A percentile compares a stretch with the other conserved stretches of the same genome.
Conservation (phyloP, 2,888 invertebrate species). For the Phalangium opilio region DNA sequence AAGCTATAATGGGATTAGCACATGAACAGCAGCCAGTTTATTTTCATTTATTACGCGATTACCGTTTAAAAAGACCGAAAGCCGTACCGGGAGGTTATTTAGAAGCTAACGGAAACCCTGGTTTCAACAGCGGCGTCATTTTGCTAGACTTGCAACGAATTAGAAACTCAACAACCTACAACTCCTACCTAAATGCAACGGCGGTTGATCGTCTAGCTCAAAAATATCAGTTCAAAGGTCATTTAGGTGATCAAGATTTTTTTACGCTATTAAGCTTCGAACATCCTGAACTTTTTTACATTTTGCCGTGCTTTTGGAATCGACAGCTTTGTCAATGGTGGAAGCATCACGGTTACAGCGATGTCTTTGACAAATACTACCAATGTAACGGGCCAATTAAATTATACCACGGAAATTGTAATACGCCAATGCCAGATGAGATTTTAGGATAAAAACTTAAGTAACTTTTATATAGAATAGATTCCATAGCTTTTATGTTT, state of each 20-base stretch:
- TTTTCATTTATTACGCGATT: constrained; percentile 51
- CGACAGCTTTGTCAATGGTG: constrained; percentile 68
- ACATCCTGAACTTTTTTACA: constrained; percentile 51
- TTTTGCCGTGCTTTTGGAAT: constrained; percentile 62
- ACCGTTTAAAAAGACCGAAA: constrained; percentile 42
- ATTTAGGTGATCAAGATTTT: constrained; percentile 69
- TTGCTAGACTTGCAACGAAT: constrained; percentile 51
- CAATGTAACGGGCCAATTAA: constrained; percentile 47
- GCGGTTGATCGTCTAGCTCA: constrained; percentile 25
- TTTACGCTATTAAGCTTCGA: constrained; percentile 53
- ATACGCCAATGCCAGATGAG: constrained; percentile 13
- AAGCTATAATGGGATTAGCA: constrained; percentile 51
- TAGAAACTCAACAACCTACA: constrained; percentile 44
- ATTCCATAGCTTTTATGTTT: too few species aligned
- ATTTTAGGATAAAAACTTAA: too few species aligned
- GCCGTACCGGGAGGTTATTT: constrained; percentile 45
- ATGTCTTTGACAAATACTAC: constrained; percentile 51
- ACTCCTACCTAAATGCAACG: constrained; percentile 34
- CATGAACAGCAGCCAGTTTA: constrained; percentile 49
- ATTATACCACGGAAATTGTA: constrained; percentile 51
- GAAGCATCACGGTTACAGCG: constrained; percentile 31
- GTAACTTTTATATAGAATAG: too few species aligned
- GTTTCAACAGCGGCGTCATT: constrained; percentile 65
- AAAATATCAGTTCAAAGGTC: constrained; percentile 40
- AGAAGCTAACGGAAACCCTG: constrained; percentile 40